Evolutionary conservation across 1,140 invertebrate species (phyloP).

Genomic region (Halictus rubicundus): DNA sequence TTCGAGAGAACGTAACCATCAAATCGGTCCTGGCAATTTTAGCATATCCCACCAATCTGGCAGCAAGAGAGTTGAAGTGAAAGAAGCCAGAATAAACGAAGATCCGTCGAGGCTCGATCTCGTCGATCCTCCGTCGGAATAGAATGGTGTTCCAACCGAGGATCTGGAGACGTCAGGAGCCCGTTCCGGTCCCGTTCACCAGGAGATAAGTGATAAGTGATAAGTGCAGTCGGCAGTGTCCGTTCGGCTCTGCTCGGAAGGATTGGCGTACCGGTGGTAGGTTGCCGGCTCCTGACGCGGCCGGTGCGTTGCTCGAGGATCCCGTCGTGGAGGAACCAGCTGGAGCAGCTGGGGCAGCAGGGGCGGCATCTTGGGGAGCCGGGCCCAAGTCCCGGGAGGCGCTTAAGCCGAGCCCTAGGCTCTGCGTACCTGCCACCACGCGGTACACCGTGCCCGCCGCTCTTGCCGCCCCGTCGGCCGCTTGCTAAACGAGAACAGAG

Average conservation of each 20-base stretch:
- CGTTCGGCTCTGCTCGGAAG: constrained; percentile 74
- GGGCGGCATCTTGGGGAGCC: constrained; percentile 79
- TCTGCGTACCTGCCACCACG: constrained; percentile 88
- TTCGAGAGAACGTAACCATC: too few relatives aligned
- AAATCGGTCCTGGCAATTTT: too few relatives aligned
- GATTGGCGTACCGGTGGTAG: constrained; percentile 80
- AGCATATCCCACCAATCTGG: too few relatives aligned
- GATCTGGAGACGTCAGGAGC: not conserved
- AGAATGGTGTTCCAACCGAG: not conserved
- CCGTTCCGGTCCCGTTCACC: constrained; percentile 26
- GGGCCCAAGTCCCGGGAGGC: constrained; percentile 83
- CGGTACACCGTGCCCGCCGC: constrained; percentile 88
- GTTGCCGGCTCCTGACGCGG: constrained; percentile 76
- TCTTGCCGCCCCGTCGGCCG: constrained; percentile 88
- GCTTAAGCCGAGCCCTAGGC: constrained; percentile 86
- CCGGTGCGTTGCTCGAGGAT: constrained; percentile 76
- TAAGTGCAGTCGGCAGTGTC: constrained; percentile 55
- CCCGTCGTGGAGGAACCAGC: constrained; percentile 63
- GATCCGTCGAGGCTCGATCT: not conserved
- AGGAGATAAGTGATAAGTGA: constrained; percentile 34
- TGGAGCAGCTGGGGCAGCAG: constrained; percentile 68
- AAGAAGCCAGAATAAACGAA: constrained; percentile 36
- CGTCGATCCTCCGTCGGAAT: not conserved
- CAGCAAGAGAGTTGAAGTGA: constrained; percentile 56
- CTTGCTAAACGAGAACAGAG: constrained; percentile 83